phyloP scores from a whole-genome alignment of 1,140 invertebrate species.

The Lordiphosa mommai region DNA sequence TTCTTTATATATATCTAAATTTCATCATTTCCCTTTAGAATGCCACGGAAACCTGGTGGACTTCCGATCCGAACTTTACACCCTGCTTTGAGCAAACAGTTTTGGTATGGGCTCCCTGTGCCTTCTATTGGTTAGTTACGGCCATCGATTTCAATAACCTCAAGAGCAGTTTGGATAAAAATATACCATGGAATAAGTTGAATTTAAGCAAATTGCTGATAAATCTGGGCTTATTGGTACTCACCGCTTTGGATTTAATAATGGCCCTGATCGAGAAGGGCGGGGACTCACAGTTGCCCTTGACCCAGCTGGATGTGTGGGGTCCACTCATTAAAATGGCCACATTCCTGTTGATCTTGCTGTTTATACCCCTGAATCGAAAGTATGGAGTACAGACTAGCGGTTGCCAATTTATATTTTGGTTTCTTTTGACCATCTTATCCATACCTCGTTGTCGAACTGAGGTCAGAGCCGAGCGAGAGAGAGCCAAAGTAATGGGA shows the following conservation, averaged over 20 bases:
- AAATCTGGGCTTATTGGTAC: slow-evolving; percentile 83
- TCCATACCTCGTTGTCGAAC: slow-evolving; percentile 88
- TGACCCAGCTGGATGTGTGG: slow-evolving; percentile 85
- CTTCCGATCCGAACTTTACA: slow-evolving; percentile 90
- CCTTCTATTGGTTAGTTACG: slow-evolving; percentile 89
- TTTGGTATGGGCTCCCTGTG: slow-evolving; percentile 91
- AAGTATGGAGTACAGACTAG: slow-evolving; percentile 92
- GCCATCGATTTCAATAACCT: slow-evolving; percentile 89
- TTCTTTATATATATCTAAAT: not conserved
- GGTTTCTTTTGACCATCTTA: slow-evolving; percentile 87
- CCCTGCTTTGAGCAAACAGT: slow-evolving; percentile 94
- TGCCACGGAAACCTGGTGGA: slow-evolving; percentile 88
- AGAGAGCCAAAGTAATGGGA: slow-evolving; percentile 70
- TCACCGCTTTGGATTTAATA: slow-evolving; percentile 84
- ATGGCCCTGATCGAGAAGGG: slow-evolving; percentile 81
- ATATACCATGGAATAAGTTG: slow-evolving; percentile 90
- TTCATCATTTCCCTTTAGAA: slow-evolving; percentile 82
- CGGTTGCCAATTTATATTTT: slow-evolving; percentile 93
- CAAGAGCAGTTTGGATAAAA: slow-evolving; percentile 86
- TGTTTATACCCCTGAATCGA: slow-evolving; percentile 88
- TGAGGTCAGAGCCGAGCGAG: slow-evolving; percentile 81
- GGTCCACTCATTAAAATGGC: slow-evolving; percentile 87
- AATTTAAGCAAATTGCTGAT: slow-evolving; percentile 90
- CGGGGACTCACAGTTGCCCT: slow-evolving; percentile 65
- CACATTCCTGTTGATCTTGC: slow-evolving; percentile 85